These are phyloP conservation scores for Pterocles gutturalis DNA, from an alignment of 2,113 vertebrate genomes.

Conservation along the genomic window DNA sequence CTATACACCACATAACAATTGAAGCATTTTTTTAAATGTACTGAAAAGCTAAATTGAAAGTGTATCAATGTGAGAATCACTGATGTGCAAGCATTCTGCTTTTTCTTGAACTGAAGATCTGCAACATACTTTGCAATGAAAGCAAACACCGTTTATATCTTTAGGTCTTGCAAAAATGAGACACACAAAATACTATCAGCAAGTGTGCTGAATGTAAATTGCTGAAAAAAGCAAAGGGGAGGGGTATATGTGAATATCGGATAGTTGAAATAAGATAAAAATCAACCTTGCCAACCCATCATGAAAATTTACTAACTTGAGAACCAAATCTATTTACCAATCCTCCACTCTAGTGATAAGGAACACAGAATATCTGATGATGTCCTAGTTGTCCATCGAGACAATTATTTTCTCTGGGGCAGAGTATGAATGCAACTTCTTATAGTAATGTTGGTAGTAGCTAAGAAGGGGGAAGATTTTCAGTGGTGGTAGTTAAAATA, in stretches of 20 bases:
- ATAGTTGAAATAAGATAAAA: not conserved
- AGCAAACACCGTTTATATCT: not conserved
- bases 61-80: not conserved
- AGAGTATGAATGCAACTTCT: not conserved
- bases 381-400: not conserved
- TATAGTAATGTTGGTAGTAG: not conserved
- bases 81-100: not conserved
- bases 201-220: not conserved
- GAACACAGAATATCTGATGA: not conserved
- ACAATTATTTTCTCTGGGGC: not conserved
- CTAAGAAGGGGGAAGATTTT: not conserved
- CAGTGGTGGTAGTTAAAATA: not conserved
- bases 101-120: not conserved
- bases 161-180: not conserved
- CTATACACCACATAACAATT: fast-evolving
- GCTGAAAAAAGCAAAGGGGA: not conserved
- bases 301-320: not conserved
- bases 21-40: not conserved
- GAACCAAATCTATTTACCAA: not conserved
- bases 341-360: not conserved
- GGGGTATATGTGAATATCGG: not conserved
- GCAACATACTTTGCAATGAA: not conserved
- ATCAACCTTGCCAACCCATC: not conserved
- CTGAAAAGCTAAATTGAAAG: not conserved
- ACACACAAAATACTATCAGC: not conserved